Evolutionary conservation across 2,888 invertebrate species (phyloP).

Genomic region (Tiliacea citrago): DNA sequence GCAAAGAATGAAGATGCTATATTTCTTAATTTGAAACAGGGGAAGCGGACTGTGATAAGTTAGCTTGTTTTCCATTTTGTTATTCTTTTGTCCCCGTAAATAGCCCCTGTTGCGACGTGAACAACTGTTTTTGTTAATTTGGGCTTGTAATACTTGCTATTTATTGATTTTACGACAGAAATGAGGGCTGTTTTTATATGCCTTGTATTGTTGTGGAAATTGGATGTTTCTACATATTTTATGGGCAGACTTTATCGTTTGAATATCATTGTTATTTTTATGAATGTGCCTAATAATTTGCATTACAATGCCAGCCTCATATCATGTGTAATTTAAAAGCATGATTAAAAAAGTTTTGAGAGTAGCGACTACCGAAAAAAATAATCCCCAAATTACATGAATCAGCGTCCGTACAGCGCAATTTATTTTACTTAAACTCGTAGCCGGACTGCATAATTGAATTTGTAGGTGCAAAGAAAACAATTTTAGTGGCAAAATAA

Average conservation of each 20-base stretch:
- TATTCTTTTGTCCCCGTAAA: constrained; percentile 41
- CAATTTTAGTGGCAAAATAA: constrained; percentile 76
- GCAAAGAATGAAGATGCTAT: constrained; percentile 74
- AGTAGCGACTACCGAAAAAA: constrained; percentile 36
- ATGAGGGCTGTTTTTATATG: constrained; percentile 6
- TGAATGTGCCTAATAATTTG: constrained; percentile 25
- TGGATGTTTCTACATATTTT: constrained; percentile 20
- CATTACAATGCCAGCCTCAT: constrained; percentile 20
- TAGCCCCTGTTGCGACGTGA: constrained; percentile 10
- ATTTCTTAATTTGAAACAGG: constrained; percentile 79
- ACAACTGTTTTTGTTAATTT: constrained; percentile 33
- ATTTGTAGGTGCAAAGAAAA: constrained; percentile 75
- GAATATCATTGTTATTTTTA: constrained; percentile 20
- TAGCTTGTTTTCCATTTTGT: constrained; percentile 56
- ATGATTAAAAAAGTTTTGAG: constrained; percentile 56
- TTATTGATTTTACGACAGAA: constrained; percentile 36
- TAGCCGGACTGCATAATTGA: constrained; percentile 70
- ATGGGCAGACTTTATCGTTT: constrained; percentile 20
- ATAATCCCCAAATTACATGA: constrained; percentile 39
- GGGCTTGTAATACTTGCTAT: constrained; percentile 32
- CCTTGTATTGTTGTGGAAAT: constrained; percentile 20
- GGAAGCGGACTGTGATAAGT: constrained; percentile 63
- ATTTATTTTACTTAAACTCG: constrained; percentile 71
- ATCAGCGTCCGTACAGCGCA: constrained; percentile 58
- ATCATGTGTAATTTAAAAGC: constrained; percentile 35